phyloP scores from a whole-genome alignment of 2,113 vertebrate genomes.

The Microcebus lehilahytsara region DNA sequence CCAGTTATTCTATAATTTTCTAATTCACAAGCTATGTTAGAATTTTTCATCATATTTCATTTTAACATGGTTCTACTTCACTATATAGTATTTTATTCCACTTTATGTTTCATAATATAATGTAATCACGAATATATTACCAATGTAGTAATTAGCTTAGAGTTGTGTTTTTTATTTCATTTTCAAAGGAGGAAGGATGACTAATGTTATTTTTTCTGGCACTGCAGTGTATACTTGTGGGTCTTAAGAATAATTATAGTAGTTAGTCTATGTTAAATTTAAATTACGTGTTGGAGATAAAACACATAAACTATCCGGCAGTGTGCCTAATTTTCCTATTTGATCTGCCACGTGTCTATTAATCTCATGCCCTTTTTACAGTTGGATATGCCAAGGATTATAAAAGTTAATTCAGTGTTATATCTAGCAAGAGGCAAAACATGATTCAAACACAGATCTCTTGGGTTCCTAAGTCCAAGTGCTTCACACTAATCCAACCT shows the following conservation, averaged over 20 bases:
- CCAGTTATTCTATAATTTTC: no score
- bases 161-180: not conserved
- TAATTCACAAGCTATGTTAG: not conserved
- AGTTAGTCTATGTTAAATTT: not conserved
- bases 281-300: not conserved
- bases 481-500: not conserved
- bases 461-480: not conserved
- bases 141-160: not conserved
- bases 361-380: not conserved
- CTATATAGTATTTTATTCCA: not conserved
- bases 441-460: not conserved
- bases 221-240: not conserved
- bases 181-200: not conserved
- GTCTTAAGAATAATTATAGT: not conserved
- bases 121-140: not conserved
- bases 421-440: not conserved
- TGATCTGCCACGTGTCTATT: not conserved
- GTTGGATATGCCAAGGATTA: not conserved
- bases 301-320: not conserved
- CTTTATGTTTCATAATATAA: not conserved
- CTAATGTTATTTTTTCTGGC: not conserved
- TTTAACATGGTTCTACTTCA: not conserved
- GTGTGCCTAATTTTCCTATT: not conserved
- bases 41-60: not conserved
- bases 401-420: not conserved